Percentiles rank a stretch among this genome's conserved stretches.
These are phyloP conservation scores for Cheilinus undulatus DNA, from an alignment of 2,113 vertebrate genomes.

Conservation along the genomic window DNA sequence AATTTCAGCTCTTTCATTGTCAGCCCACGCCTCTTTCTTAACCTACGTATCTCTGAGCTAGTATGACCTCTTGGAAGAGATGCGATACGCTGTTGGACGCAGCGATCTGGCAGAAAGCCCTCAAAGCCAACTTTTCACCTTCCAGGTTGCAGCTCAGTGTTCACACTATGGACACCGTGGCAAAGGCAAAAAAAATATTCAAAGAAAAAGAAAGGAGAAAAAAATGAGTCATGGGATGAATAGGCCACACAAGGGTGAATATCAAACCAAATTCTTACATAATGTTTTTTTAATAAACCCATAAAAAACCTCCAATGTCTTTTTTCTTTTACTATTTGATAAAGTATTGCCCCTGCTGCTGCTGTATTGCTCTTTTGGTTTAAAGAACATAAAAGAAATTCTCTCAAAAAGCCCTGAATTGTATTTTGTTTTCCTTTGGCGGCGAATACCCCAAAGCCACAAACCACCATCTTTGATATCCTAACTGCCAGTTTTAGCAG, in stretches of 20 bases:
- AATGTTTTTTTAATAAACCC: no score
- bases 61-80: background rate
- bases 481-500: constrained; percentile 26
- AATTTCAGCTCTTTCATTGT: background rate
- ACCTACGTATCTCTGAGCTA: background rate
- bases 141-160: background rate
- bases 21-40: background rate
- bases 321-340: constrained; percentile 4
- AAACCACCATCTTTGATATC: constrained; percentile 26
- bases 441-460: constrained; percentile 20
- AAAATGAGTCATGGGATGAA: background rate
- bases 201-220: background rate
- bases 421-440: constrained; percentile 28
- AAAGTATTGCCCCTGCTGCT: background rate
- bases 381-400: background rate
- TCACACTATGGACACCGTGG: background rate
- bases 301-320: background rate
- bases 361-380: background rate
- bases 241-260: background rate
- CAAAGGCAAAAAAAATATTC: background rate
- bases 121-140: background rate
- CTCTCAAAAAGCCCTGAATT: background rate
- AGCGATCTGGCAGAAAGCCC: background rate
- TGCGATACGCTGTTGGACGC: background rate
- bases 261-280: background rate